Percentiles rank a stretch among this genome's conserved stretches.
These are phyloP conservation scores for Monodelphis domestica DNA, from an alignment of 2,797 vertebrate species.

Conservation along the genomic window DNA sequence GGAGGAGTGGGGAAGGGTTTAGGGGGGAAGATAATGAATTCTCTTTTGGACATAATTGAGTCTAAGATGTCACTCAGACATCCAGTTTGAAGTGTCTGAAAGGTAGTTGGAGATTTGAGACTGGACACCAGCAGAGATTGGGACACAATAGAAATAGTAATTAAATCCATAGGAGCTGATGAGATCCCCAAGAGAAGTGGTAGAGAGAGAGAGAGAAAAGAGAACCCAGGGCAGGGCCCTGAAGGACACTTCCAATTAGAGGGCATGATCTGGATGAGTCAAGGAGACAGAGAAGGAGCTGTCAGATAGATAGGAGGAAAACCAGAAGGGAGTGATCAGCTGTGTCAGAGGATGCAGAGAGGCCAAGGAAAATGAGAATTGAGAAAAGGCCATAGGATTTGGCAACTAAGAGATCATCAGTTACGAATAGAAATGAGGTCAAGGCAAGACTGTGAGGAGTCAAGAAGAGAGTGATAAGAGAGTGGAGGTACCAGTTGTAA, in stretches of 20 bases:
- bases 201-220: neutral
- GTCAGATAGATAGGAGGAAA: neutral
- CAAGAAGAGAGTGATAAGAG: neutral
- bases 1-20: neutral
- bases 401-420: neutral
- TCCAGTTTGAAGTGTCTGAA: neutral
- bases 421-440: neutral
- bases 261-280: neutral
- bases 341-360: neutral
- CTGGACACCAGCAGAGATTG: neutral
- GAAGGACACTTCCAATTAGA: too few relatives aligned
- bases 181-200: neutral
- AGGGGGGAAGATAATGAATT: neutral
- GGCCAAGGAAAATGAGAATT: neutral
- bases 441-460: neutral
- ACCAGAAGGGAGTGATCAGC: neutral
- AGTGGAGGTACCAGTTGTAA: neutral
- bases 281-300: neutral
- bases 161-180: neutral
- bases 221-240: neutral
- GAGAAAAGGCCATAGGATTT: neutral
- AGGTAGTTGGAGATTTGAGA: neutral
- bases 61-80: neutral
- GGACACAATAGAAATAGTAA: neutral
- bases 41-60: neutral